These are phyloP conservation scores for Trichacis sp. DNA, from an alignment of 2,888 invertebrate species.

Conservation along the genomic window DNA sequence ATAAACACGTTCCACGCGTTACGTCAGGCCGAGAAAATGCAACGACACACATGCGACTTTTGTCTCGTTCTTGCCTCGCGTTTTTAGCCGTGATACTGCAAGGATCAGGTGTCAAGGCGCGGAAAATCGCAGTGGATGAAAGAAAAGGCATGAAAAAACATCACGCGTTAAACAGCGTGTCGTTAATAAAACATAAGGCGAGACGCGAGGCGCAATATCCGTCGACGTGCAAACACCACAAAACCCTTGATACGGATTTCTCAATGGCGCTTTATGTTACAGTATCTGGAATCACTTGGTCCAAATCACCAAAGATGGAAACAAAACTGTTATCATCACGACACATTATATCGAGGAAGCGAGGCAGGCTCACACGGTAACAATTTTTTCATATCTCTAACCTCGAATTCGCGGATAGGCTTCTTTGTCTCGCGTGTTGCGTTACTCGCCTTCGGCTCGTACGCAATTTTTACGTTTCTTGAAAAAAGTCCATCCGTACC, in stretches of 20 bases:
- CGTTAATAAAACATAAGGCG: slow-evolving; percentile 22
- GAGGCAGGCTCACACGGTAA: slow-evolving; percentile 87
- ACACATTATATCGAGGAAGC: slow-evolving; percentile 98
- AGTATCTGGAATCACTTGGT: slow-evolving; percentile 95
- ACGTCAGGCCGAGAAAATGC: slow-evolving; percentile 13
- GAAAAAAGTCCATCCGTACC: no score
- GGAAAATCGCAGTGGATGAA: slow-evolving; percentile 41
- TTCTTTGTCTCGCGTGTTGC: no score
- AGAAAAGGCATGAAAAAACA: slow-evolving; percentile 39
- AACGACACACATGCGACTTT: slow-evolving; percentile 4
- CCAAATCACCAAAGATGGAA: slow-evolving; percentile 88
- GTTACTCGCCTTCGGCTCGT: no score
- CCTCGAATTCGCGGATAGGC: no score
- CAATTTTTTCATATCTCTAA: no score
- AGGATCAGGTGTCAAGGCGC: slow-evolving; percentile 51
- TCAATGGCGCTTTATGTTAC: slow-evolving; percentile 41
- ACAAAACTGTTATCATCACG: slow-evolving; percentile 92
- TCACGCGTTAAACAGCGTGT: slow-evolving; percentile 14
- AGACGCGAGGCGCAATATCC: neutral
- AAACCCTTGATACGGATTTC: no score
- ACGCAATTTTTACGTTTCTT: no score
- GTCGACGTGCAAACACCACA: no score
- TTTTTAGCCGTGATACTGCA: slow-evolving; percentile 42
- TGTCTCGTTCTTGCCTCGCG: slow-evolving; percentile 17
- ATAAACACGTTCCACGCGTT: slow-evolving; percentile 2